A percentile compares a stretch with the other conserved stretches of the same genome.
Conservation (phyloP, 2,888 invertebrate genomes). For the Diploptera punctata region DNA sequence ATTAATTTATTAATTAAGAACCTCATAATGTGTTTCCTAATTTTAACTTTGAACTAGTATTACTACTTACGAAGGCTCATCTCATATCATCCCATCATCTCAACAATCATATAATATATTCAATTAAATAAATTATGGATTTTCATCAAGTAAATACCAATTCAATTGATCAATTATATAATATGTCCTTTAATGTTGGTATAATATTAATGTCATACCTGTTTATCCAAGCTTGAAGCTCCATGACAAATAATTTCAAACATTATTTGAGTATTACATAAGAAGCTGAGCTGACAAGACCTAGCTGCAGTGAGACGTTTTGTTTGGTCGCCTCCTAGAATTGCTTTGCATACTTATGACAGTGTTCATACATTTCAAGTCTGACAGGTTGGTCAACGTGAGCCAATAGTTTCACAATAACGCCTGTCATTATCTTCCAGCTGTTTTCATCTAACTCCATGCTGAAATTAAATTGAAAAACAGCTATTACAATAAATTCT, state of each 20-base stretch:
- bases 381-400: slow-evolving; percentile 63
- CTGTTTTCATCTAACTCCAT: slow-evolving; percentile 16
- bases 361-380: slow-evolving; percentile 61
- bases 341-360: slow-evolving; percentile 61
- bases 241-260: slow-evolving; percentile 71
- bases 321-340: slow-evolving; percentile 60
- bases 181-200: no score
- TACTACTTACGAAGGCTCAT: no score
- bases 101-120: no score
- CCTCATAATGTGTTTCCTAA: no score
- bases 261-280: slow-evolving; percentile 64
- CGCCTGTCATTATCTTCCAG: slow-evolving; percentile 5
- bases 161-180: no score
- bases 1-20: no score
- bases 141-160: no score
- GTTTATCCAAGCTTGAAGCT: slow-evolving; percentile 56
- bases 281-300: slow-evolving; percentile 61
- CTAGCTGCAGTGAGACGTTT: slow-evolving; percentile 49
- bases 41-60: no score
- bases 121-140: no score
- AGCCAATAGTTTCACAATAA: slow-evolving; percentile 60
- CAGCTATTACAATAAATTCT: no score
- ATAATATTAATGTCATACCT: no score
- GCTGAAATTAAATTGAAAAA: background rate
- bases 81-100: no score